Percentiles rank a stretch among this genome's conserved stretches.
These are phyloP conservation scores for Tetramorium simillimum DNA, from an alignment of 1,140 invertebrate genomes.

Conservation along the genomic window DNA sequence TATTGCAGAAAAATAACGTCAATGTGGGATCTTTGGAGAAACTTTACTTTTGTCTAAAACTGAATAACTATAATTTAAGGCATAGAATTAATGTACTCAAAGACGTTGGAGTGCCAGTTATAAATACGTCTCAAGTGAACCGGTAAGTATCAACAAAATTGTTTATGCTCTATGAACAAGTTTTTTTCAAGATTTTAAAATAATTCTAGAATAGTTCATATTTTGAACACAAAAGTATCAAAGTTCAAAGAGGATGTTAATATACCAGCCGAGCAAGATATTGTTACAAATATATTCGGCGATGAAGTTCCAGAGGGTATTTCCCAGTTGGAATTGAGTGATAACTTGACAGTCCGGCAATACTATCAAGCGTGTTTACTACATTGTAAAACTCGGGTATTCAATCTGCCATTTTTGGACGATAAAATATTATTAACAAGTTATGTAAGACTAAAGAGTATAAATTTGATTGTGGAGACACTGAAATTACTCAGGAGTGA, in stretches of 20 bases:
- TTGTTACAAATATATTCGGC: slow-evolving; percentile 82
- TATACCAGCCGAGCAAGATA: slow-evolving; percentile 76
- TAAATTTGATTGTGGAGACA: slow-evolving; percentile 80
- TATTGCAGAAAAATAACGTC: slow-evolving; percentile 27
- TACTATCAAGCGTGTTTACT: slow-evolving; percentile 79
- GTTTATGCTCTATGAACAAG: background rate
- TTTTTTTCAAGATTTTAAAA: slow-evolving; percentile 43
- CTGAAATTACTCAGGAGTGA: slow-evolving; percentile 36
- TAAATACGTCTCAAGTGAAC: background rate
- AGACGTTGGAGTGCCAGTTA: slow-evolving; percentile 66
- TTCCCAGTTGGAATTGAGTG: slow-evolving; percentile 80
- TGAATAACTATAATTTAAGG: background rate
- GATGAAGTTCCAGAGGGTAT: slow-evolving; percentile 71
- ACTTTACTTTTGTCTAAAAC: background rate
- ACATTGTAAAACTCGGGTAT: slow-evolving; percentile 84
- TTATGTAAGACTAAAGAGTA: slow-evolving; percentile 80
- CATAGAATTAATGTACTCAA: slow-evolving; percentile 70
- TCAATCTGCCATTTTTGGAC: slow-evolving; percentile 64
- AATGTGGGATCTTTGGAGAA: background rate
- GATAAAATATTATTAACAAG: slow-evolving; percentile 82
- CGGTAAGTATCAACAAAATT: background rate
- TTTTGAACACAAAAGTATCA: slow-evolving; percentile 1
- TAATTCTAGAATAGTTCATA: slow-evolving; percentile 2
- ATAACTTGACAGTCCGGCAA: slow-evolving; percentile 75
- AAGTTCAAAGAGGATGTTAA: slow-evolving; percentile 77